phyloP scores from a whole-genome alignment of 2,888 invertebrate genomes.

The Hartigia nigra region DNA sequence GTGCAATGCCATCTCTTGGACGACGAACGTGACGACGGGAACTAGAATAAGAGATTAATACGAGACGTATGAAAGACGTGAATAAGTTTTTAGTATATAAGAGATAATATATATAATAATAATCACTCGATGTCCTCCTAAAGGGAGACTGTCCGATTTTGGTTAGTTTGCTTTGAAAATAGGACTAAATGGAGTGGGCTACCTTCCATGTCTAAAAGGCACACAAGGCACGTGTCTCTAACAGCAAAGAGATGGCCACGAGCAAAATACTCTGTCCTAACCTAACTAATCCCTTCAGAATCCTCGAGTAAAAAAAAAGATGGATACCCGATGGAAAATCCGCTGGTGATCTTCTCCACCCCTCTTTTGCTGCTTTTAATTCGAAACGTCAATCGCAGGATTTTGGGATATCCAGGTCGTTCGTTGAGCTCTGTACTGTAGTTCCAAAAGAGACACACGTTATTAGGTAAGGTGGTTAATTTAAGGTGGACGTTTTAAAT shows the following conservation, averaged over 20 bases:
- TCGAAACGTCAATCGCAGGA: background rate
- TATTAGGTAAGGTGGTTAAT: no score
- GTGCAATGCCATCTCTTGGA: background rate
- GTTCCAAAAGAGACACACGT: background rate
- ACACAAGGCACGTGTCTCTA: background rate
- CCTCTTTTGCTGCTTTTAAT: background rate
- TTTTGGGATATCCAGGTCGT: background rate
- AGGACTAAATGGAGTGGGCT: background rate
- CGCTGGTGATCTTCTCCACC: background rate
- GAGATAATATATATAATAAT: background rate
- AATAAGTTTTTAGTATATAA: background rate
- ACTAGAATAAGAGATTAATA: background rate
- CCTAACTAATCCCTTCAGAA: background rate
- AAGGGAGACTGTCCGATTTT: background rate
- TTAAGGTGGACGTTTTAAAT: background rate
- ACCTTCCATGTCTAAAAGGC: background rate
- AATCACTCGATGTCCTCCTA: background rate
- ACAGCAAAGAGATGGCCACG: background rate
- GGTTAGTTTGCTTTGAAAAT: background rate
- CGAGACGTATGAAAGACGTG: background rate
- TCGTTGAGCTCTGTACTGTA: background rate
- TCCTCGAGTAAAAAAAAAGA: background rate
- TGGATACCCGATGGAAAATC: background rate
- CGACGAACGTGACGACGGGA: background rate
- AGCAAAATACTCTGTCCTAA: background rate